phyloP scores from a whole-genome alignment of 2,888 invertebrate genomes.

The Agelastica alni region DNA sequence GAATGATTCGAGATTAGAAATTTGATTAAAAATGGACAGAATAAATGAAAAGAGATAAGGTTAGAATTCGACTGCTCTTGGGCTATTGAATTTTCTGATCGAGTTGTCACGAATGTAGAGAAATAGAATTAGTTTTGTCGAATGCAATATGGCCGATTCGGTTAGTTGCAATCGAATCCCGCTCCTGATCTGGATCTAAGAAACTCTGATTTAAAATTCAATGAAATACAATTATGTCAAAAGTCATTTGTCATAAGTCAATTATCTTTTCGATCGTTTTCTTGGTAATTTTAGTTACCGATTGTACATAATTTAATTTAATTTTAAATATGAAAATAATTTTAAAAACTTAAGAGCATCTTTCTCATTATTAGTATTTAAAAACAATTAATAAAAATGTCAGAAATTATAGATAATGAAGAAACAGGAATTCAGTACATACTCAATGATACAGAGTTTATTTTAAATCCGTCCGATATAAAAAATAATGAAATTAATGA shows the following conservation, averaged over 20 bases:
- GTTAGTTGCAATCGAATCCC: no score
- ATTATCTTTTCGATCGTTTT: conserved; percentile 24
- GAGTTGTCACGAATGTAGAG: no score
- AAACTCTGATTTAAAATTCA: no score
- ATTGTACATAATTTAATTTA: conserved; percentile 37
- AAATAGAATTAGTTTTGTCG: no score
- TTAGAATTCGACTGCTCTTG: conserved; percentile 1
- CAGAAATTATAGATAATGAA: conserved; percentile 21
- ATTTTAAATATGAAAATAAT: conserved; percentile 19
- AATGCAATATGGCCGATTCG: no score
- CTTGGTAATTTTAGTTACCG: conserved; percentile 43
- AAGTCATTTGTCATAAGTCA: conserved; percentile 8
- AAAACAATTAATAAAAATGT: conserved; percentile 29
- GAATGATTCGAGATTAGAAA: no score
- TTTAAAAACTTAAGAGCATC: conserved; percentile 9
- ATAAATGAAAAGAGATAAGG: not conserved
- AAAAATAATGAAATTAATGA: conserved; percentile 30
- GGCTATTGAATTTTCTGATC: not conserved
- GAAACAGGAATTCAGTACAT: conserved; percentile 32
- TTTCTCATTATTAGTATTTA: not conserved
- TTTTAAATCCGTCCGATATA: conserved; percentile 27
- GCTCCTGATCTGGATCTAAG: no score
- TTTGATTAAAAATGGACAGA: no score
- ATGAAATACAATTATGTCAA: no score
- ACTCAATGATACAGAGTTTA: conserved; percentile 30